Percentiles rank a stretch among this genome's conserved stretches.
Conservation (phyloP, 2,113 vertebrate species). For the Platycercus adscitus region DNA sequence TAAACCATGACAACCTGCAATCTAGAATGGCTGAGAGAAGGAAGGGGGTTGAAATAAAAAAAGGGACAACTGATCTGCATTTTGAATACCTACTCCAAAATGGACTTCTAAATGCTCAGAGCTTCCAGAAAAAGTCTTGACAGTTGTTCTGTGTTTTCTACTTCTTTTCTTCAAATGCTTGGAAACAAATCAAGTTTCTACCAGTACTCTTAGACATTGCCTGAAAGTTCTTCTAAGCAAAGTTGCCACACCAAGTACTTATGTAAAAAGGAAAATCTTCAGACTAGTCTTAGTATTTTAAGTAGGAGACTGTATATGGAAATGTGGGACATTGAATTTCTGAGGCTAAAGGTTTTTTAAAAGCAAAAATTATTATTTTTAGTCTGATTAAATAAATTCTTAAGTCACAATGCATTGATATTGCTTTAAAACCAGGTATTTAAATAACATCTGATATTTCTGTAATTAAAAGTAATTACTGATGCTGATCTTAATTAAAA, state of each 20-base stretch:
- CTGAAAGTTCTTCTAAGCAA: not conserved
- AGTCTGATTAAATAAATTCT: not conserved
- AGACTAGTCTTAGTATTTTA: not conserved
- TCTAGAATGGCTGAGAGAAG: not conserved
- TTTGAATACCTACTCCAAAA: not conserved
- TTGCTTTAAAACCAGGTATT: not conserved
- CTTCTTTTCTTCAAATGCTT: not conserved
- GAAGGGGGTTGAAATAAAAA: accelerated
- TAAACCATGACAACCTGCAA: not conserved
- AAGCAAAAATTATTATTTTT: not conserved
- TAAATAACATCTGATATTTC: slow-evolving; percentile 7
- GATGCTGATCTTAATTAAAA: slow-evolving; percentile 1
- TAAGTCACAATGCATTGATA: not conserved
- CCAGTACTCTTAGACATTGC: not conserved
- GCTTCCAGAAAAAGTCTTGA: not conserved
- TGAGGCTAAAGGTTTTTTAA: not conserved
- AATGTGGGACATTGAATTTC: not conserved
- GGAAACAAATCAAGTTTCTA: not conserved
- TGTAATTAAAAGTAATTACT: slow-evolving; percentile 15
- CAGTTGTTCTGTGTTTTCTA: not conserved
- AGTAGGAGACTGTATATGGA: not conserved
- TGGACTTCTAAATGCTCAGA: not conserved
- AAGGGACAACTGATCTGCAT: not conserved
- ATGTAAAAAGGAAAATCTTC: not conserved
- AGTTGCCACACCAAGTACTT: not conserved